These are phyloP conservation scores for Karalla daura DNA, from an alignment of 2,797 vertebrate species.

Conservation along the genomic window DNA sequence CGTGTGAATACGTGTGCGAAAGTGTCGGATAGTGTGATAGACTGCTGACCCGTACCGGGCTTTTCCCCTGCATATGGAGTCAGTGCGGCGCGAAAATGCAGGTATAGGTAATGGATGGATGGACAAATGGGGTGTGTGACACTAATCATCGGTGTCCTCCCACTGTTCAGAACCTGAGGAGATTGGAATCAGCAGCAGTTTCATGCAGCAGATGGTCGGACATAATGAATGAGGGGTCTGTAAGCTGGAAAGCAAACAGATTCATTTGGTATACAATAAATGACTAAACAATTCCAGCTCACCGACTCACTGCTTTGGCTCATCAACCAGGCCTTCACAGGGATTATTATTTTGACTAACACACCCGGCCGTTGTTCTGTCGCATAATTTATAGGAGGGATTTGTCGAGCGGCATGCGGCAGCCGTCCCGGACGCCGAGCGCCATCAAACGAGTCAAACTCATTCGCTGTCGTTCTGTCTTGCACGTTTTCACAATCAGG, in stretches of 20 bases:
- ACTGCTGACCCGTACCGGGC: conserved; percentile 31
- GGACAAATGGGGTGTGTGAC: conserved; percentile 10
- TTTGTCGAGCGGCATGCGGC: conserved; percentile 14
- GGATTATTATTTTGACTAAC: conserved; percentile 24
- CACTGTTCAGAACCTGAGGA: conserved; percentile 35
- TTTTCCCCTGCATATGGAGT: conserved; percentile 11
- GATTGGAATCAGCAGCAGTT: conserved; percentile 62
- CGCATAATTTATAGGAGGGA: conserved; percentile 15
- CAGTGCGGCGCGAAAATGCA: conserved; percentile 15
- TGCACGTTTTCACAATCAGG: not conserved
- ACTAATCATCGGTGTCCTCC: conserved; percentile 40
- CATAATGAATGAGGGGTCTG: conserved; percentile 63
- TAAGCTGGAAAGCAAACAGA: conserved; percentile 67
- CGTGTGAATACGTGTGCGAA: conserved; percentile 56
- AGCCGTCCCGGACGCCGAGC: not conserved
- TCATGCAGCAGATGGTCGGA: conserved; percentile 65
- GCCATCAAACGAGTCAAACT: conserved; percentile 8
- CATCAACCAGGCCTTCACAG: conserved; percentile 29
- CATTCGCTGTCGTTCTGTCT: not conserved
- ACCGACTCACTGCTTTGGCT: conserved; percentile 50
- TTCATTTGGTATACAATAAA: conserved; percentile 65
- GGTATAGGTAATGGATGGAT: conserved; percentile 12
- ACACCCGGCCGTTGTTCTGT: conserved; percentile 22
- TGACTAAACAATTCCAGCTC: conserved; percentile 48
- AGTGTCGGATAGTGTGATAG: conserved; percentile 43